Evolutionary conservation across 2,888 invertebrate species (phyloP), one percentile per base, ranked within the genome.

Genomic region (Orthonevra nobilis): DNA sequence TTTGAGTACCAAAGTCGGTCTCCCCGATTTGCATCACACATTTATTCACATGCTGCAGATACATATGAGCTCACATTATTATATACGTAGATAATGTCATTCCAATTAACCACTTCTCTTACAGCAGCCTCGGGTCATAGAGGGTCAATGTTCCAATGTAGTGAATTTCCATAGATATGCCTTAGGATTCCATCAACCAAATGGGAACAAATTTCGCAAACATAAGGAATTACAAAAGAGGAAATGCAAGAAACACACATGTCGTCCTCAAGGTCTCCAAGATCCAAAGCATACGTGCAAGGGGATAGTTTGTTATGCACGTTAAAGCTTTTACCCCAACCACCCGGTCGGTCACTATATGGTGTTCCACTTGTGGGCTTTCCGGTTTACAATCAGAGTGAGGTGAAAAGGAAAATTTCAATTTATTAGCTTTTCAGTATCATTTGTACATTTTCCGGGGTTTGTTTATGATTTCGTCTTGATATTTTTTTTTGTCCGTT

Each of bases 281-380:
- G 38, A 58, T 52, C 26, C 10, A 12, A 58, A 54, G 44, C 19
- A 61, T 44, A n/a, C n/a, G 50, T 36, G 12, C 44, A 26, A 52
- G 44, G 54, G 38, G 46, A 32, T 44, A 46, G 26, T 50, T 54
- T 60, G 54, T 66, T 54, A 60, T 66, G 58, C 54, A 38, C 48
- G 48, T 42, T n/a, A n/a, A 61, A 70, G 77, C 77, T 77, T 69
- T 79, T 79, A n/a, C n/a, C n/a, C 40, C n/a, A 72, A 48, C 23
- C 40, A 50, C 38, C 40, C 38, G 46, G n/a, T n/a, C n/a, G n/a
- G n/a, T n/a, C n/a, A n/a, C 42, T 42, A 58, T 58, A 63, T 64
- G 54, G 34, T 7, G 17, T 23, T 72, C 46, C 61, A 79, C 72
- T 72, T 79, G 72, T 79, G 72, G 79, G 72, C 72, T 72, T 79